phyloP scores from a whole-genome alignment of 23 tunicate genomes.

The Oikopleura dioica region DNA sequence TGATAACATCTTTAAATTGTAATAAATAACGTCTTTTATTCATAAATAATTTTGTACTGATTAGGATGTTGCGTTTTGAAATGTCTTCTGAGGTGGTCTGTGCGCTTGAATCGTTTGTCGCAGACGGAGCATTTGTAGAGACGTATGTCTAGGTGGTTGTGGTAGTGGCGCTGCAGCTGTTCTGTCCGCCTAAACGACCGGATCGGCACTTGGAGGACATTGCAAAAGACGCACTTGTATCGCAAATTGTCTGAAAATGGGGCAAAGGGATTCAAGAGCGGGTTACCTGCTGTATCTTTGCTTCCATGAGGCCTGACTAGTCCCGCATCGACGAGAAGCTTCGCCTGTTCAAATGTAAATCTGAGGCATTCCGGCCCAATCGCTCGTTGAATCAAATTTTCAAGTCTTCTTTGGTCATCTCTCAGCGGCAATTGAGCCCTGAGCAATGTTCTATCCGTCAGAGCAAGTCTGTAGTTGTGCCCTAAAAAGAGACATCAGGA shows the following conservation, averaged over 20 bases:
- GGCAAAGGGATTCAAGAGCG: no score
- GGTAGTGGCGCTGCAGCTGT: background rate
- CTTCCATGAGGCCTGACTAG: background rate
- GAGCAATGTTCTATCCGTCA: background rate
- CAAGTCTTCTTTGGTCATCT: background rate
- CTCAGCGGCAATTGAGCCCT: background rate
- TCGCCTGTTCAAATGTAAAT: background rate
- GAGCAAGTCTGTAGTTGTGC: background rate
- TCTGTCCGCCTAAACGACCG: background rate
- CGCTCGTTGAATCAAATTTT: background rate
- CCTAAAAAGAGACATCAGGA: background rate
- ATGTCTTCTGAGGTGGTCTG: background rate
- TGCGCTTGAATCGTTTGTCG: background rate
- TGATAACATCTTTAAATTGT: no score
- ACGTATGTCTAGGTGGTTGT: background rate
- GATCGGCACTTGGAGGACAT: background rate
- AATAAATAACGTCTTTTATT: no score
- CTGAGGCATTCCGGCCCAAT: background rate
- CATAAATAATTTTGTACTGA: no score
- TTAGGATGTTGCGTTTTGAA: background rate
- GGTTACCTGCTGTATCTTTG: no score
- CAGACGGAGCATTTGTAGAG: background rate
- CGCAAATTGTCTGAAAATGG: no score
- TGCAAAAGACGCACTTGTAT: background rate
- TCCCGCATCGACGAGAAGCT: background rate